phyloP scores from a whole-genome alignment of 2,888 invertebrate species.

The Tortricodes alternella region DNA sequence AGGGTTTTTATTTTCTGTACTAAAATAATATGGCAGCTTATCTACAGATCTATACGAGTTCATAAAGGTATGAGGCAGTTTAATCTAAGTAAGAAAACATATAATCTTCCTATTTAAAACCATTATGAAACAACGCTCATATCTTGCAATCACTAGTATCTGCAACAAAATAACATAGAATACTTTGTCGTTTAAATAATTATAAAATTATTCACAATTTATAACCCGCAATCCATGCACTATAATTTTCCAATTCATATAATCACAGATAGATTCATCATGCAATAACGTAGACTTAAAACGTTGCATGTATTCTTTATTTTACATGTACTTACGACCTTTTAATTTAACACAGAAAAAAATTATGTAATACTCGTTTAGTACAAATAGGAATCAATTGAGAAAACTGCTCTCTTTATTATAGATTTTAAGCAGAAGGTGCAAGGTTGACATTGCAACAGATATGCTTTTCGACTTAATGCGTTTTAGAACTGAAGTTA shows the following conservation, averaged over 20 bases:
- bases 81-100: too few species aligned
- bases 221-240: slow-evolving; percentile 17
- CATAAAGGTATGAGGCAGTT: too few species aligned
- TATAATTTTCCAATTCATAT: slow-evolving; percentile 27
- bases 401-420: neutral
- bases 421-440: neutral
- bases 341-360: neutral
- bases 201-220: slow-evolving; percentile 20
- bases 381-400: neutral
- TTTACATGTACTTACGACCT: neutral
- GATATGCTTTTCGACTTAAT: neutral
- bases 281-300: neutral
- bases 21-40: too few species aligned
- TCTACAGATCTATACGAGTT: too few species aligned
- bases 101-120: too few species aligned
- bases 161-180: neutral
- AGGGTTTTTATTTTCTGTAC: too few species aligned
- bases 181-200: slow-evolving; percentile 16
- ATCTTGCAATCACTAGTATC: neutral
- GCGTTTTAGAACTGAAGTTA: neutral
- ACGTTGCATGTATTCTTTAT: neutral
- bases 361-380: neutral
- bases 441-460: neutral
- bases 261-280: slow-evolving; percentile 12
- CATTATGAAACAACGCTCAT: neutral